Percentiles rank a stretch among this genome's conserved stretches.
Conservation (phyloP, 2,113 vertebrate species). For the Madoqua kirkii region DNA sequence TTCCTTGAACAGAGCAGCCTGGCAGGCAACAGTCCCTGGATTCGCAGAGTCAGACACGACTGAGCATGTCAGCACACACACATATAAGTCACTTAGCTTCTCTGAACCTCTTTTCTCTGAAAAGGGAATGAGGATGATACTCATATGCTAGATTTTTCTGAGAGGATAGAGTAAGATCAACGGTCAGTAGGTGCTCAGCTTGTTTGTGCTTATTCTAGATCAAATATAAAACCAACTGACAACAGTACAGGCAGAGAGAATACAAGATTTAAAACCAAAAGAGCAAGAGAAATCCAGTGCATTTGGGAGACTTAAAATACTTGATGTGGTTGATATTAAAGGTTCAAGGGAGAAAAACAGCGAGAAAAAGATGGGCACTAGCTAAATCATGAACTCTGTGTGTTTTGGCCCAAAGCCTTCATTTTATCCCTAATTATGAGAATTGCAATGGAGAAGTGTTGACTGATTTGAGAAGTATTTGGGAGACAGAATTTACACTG, state of each 20-base stretch:
- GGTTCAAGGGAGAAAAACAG: neutral
- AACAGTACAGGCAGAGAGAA: neutral
- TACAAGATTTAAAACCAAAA: neutral
- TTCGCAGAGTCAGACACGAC: neutral
- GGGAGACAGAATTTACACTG: neutral
- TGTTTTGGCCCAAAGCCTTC: neutral
- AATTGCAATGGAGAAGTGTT: neutral
- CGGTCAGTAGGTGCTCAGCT: neutral
- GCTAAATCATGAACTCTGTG: neutral
- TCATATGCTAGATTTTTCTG: neutral
- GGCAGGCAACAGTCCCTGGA: neutral
- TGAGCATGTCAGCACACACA: neutral
- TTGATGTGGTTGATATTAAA: neutral
- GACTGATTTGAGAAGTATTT: neutral
- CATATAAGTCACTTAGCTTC: neutral
- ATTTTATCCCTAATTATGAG: neutral
- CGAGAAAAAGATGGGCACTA: neutral
- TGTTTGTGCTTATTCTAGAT: neutral
- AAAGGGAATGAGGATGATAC: neutral
- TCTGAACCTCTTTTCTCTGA: neutral
- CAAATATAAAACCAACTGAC: neutral
- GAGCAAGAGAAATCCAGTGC: neutral
- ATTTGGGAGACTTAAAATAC: neutral
- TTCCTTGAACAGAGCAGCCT: neutral
- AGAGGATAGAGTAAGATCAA: neutral